Evolutionary conservation across 2,113 vertebrate genomes (phyloP).

Genomic region (Barnardius zonarius): DNA sequence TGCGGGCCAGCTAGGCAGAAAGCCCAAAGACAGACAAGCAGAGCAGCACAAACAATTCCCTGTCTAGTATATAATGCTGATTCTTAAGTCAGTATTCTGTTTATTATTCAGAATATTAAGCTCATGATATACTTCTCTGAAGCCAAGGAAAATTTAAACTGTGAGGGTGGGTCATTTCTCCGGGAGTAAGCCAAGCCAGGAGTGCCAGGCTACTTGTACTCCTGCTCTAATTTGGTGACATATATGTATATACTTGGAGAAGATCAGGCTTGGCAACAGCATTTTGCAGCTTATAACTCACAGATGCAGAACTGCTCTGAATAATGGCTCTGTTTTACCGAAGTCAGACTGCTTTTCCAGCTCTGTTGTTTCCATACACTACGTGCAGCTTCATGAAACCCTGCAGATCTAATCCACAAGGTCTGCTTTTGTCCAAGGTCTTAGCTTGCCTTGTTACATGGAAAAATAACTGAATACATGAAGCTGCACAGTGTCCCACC

Average conservation of each 20-base stretch:
- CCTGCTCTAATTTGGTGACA: neutral
- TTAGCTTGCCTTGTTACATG: neutral
- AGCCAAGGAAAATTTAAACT: neutral
- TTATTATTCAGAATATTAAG: neutral
- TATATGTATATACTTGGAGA: accelerated
- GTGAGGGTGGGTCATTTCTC: neutral
- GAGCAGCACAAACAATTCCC: neutral
- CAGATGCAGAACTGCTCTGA: neutral
- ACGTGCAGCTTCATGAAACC: neutral
- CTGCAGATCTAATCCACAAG: neutral
- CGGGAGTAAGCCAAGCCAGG: neutral
- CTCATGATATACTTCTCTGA: neutral
- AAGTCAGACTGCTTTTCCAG: neutral
- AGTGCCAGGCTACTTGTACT: neutral
- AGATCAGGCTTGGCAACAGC: neutral
- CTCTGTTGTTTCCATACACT: neutral
- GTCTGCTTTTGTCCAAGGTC: neutral
- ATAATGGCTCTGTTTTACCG: neutral
- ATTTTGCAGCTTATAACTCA: neutral
- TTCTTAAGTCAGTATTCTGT: neutral
- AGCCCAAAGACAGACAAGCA: neutral
- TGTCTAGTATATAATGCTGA: neutral
- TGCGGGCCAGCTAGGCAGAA: constrained; percentile 11
- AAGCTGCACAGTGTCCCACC: neutral
- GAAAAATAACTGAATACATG: neutral